Evolutionary conservation across 2,113 vertebrate species (phyloP).

Genomic region (Gracilinanus agilis): DNA sequence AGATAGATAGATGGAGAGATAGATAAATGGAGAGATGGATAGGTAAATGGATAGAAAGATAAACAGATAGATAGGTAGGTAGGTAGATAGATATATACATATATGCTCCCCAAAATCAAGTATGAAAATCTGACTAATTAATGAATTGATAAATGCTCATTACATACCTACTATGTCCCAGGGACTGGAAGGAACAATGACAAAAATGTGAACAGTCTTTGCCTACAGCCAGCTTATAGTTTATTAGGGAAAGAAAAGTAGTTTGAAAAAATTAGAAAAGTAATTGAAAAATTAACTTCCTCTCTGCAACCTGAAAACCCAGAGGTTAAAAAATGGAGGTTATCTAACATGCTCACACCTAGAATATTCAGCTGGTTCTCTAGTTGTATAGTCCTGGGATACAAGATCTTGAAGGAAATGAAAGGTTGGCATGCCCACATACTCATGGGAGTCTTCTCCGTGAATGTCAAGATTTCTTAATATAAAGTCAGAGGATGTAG

Average conservation of each 20-base stretch:
- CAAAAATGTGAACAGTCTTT: not conserved
- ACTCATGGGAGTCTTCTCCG: slow-evolving; percentile 22
- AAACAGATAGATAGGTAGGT: not conserved
- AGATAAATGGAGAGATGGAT: too few relatives aligned
- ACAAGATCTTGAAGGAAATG: slow-evolving; percentile 46
- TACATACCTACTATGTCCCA: not conserved
- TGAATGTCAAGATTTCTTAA: slow-evolving; percentile 14
- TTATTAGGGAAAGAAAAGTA: not conserved
- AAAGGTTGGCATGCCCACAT: slow-evolving; percentile 27
- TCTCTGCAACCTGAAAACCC: slow-evolving; percentile 47
- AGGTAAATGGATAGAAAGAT: too few relatives aligned
- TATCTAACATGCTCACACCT: slow-evolving; percentile 13
- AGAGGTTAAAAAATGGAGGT: not conserved
- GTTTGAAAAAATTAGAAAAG: not conserved
- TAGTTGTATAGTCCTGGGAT: not conserved
- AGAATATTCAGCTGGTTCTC: not conserved
- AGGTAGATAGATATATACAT: not conserved
- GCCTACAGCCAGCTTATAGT: not conserved
- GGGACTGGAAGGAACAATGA: not conserved
- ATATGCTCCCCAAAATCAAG: not conserved
- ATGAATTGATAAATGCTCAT: not conserved
- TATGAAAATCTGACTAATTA: not conserved
- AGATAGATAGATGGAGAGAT: too few relatives aligned
- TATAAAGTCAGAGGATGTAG: not conserved
- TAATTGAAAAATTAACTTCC: slow-evolving; percentile 37